Conservation (phyloP, 2,888 invertebrate genomes). For the Drosophila sordidapex region DNA sequence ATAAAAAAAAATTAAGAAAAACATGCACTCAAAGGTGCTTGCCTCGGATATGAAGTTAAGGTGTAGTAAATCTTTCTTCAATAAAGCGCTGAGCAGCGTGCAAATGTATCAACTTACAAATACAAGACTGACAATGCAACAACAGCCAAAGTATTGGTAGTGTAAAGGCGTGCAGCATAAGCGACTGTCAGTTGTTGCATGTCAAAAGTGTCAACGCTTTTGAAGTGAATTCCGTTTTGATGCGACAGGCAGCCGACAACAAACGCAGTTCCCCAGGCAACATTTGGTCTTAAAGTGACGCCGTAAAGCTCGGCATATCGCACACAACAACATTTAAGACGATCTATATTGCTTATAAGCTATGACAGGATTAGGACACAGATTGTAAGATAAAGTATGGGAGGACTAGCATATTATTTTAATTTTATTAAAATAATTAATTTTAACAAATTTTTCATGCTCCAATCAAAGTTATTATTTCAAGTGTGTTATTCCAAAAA, state of each 20-base stretch:
- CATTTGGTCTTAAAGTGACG: conserved; percentile 19
- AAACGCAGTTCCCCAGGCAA: conserved; percentile 35
- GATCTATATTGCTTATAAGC: not conserved
- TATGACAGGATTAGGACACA: not conserved
- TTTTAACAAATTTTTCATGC: not conserved
- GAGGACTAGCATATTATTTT: not conserved
- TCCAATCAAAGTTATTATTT: not conserved
- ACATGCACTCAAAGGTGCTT: conserved; percentile 8
- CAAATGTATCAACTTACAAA: conserved; percentile 3
- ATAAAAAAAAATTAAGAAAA: not conserved
- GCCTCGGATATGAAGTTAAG: conserved; percentile 51
- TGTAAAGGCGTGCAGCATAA: conserved; percentile 22
- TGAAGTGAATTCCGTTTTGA: conserved; percentile 63
- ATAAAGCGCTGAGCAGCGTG: conserved; percentile 9
- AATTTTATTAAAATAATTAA: not conserved
- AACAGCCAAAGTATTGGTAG: not conserved
- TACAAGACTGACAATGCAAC: conserved; percentile 51
- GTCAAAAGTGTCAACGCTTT: conserved; percentile 57
- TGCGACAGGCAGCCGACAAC: conserved; percentile 41
- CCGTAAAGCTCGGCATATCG: conserved; percentile 44
- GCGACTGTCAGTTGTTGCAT: conserved; percentile 68
- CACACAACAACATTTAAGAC: conserved; percentile 15
- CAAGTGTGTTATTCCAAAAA: not conserved
- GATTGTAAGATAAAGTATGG: not conserved
- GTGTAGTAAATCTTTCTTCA: conserved; percentile 52